phyloP scores from a whole-genome alignment of 1,140 invertebrate genomes.

The Triops cancriformis region DNA sequence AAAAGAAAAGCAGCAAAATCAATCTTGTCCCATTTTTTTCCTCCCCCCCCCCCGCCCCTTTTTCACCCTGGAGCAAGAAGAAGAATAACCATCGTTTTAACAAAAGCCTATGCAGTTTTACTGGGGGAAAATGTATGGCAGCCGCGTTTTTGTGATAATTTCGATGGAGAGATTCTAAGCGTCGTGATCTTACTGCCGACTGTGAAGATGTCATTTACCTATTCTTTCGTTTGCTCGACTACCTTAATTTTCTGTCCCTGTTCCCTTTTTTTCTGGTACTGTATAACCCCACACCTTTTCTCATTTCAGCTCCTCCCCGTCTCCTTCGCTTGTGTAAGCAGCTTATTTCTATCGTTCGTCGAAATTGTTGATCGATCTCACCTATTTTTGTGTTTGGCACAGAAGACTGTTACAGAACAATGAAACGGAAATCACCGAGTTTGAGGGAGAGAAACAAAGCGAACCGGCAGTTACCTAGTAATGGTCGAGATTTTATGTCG shows the following conservation, averaged over 20 bases:
- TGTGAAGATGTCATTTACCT: neutral
- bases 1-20: neutral
- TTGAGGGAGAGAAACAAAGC: neutral
- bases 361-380: slow-evolving; percentile 14
- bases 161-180: slow-evolving; percentile 13
- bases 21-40: neutral
- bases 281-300: neutral
- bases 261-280: neutral
- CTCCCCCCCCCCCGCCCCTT: neutral
- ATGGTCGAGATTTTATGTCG: neutral
- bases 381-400: neutral
- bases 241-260: neutral
- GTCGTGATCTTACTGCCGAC: slow-evolving; percentile 12
- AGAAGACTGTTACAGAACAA: neutral
- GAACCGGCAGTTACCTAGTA: neutral
- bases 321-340: neutral
- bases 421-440: neutral
- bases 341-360: slow-evolving; percentile 5
- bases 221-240: neutral
- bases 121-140: neutral
- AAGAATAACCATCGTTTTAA: neutral
- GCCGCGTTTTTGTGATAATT: slow-evolving; percentile 6
- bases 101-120: slow-evolving; percentile 10
- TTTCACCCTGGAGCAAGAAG: neutral
- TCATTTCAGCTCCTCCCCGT: neutral